Evolutionary conservation across 2,797 vertebrate genomes (phyloP).

Genomic region (Gymnocypris eckloni): DNA sequence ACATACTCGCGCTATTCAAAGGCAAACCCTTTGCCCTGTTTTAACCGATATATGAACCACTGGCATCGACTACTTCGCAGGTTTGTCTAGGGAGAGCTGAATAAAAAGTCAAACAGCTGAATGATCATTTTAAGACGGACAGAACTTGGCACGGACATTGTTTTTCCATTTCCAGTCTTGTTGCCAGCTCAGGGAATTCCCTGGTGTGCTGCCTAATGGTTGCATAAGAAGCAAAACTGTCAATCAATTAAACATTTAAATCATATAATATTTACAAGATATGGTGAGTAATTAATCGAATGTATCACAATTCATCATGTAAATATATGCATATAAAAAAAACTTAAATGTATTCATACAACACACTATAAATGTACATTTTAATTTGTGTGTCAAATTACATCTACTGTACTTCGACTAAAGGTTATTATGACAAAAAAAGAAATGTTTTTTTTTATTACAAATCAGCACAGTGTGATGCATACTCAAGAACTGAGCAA

Average conservation of each 20-base stretch:
- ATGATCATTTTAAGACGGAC: constrained; percentile 22
- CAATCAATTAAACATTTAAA: not conserved
- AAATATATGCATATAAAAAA: not conserved
- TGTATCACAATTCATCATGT: not conserved
- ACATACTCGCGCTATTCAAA: constrained; percentile 4
- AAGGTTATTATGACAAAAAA: not conserved
- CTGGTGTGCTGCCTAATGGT: constrained; percentile 16
- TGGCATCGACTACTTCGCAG: constrained; percentile 25
- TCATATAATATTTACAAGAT: not conserved
- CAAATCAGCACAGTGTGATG: not conserved
- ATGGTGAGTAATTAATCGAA: not conserved
- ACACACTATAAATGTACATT: not conserved
- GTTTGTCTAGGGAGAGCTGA: not conserved
- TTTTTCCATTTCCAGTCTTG: constrained; percentile 26
- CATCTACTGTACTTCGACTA: not conserved
- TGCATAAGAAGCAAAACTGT: constrained; percentile 34
- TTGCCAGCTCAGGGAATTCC: constrained; percentile 45
- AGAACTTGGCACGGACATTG: constrained; percentile 34
- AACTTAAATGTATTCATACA: not conserved
- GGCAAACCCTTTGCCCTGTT: not conserved
- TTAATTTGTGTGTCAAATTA: not conserved
- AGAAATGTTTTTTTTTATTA: not conserved
- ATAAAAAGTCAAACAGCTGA: constrained; percentile 18
- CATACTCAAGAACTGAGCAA: not conserved
- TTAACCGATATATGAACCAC: constrained; percentile 5